phyloP scores from a whole-genome alignment of 2,797 vertebrate species.

The Calcarius lapponicus region DNA sequence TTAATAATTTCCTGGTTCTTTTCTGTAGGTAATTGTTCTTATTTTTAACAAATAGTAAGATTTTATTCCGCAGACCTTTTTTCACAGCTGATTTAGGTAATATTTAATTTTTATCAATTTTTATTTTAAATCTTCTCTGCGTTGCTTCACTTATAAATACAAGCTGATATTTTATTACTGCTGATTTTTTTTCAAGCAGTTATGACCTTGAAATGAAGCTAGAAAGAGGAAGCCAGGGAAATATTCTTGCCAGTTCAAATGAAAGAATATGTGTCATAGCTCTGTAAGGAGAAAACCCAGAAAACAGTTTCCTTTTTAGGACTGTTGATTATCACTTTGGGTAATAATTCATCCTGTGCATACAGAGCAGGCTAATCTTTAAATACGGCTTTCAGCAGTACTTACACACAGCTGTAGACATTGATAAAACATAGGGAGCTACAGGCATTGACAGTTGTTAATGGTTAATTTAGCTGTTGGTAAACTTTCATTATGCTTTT shows the following conservation, averaged over 20 bases:
- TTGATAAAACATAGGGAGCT: constrained; percentile 50
- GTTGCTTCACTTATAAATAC: background rate
- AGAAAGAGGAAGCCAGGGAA: background rate
- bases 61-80: background rate
- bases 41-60: background rate
- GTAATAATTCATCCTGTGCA: constrained; percentile 57
- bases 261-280: background rate
- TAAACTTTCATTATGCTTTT: constrained; percentile 62
- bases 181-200: background rate
- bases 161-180: background rate
- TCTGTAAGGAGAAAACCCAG: background rate
- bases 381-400: constrained; percentile 9
- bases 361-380: constrained; percentile 46
- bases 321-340: constrained; percentile 21
- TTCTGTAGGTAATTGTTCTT: background rate
- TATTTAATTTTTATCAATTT: background rate
- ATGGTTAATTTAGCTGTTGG: constrained; percentile 67
- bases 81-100: background rate
- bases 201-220: background rate
- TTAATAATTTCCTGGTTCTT: background rate
- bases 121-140: background rate
- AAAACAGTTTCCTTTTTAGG: constrained; percentile 7
- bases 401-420: constrained; percentile 61
- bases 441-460: constrained; percentile 54
- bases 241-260: background rate